These are phyloP conservation scores for Isoperla grammatica DNA, from an alignment of 2,888 invertebrate genomes.

Conservation along the genomic window DNA sequence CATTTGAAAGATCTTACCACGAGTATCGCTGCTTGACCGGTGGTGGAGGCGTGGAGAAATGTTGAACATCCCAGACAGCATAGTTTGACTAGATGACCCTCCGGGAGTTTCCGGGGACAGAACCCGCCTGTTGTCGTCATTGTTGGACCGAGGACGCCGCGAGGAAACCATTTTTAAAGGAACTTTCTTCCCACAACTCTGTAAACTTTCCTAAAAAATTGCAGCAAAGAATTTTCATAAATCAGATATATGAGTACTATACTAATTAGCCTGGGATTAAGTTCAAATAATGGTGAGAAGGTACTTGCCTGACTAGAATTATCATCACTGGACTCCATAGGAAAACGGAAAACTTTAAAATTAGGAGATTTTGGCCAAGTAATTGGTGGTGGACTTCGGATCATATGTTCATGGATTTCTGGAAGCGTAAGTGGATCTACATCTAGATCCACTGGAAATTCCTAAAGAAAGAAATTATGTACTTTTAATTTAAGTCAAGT, in stretches of 20 bases:
- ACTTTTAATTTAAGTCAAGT: background rate
- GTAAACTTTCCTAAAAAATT: conserved; percentile 31
- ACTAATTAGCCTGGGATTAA: too few relatives aligned
- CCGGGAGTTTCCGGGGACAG: conserved; percentile 25
- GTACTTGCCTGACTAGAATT: conserved; percentile 41
- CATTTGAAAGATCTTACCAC: conserved; percentile 34
- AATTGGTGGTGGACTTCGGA: conserved; percentile 73
- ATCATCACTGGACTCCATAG: conserved; percentile 44
- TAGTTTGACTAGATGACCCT: conserved; percentile 25
- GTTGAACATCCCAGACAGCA: conserved; percentile 33
- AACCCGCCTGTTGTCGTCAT: conserved; percentile 31
- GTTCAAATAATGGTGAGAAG: background rate
- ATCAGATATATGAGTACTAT: too few relatives aligned
- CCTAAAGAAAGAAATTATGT: conserved; percentile 40
- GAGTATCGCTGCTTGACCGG: conserved; percentile 36
- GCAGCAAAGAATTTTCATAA: too few relatives aligned
- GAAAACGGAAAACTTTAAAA: conserved; percentile 52
- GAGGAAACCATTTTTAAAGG: conserved; percentile 31
- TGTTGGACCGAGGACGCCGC: conserved; percentile 25
- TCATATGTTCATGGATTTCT: conserved; percentile 77
- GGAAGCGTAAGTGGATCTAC: conserved; percentile 68
- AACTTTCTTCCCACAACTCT: conserved; percentile 30
- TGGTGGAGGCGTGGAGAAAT: conserved; percentile 36
- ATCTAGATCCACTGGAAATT: conserved; percentile 51
- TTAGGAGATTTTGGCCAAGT: conserved; percentile 63